Percentiles rank a stretch among this genome's conserved stretches.
Evolutionary conservation across 2,113 vertebrate genomes (phyloP).

Genomic region (Pteruthius melanotis): DNA sequence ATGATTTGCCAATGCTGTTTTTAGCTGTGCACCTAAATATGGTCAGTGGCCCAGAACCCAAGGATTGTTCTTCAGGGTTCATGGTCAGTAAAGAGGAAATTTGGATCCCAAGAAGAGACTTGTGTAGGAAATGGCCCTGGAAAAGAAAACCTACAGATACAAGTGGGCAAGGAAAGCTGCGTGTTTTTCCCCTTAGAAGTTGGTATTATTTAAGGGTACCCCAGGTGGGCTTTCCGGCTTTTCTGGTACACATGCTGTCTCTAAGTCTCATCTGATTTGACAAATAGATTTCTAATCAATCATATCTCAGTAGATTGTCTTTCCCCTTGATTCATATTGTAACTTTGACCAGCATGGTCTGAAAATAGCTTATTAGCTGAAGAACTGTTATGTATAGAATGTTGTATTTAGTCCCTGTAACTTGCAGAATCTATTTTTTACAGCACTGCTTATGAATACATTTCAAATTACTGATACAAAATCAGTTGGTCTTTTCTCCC

Average conservation of each 20-base stretch:
- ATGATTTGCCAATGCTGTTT: neutral
- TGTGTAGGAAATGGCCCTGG: neutral
- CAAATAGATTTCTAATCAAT: neutral
- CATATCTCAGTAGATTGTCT: neutral
- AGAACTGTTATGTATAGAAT: neutral
- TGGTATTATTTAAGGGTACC: neutral
- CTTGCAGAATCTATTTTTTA: neutral
- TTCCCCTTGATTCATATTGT: too few relatives aligned
- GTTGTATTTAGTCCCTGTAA: neutral
- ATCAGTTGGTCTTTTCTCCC: neutral
- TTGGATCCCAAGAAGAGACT: fast-evolving
- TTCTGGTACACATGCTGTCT: neutral
- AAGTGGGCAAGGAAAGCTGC: neutral
- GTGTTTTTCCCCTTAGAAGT: fast-evolving
- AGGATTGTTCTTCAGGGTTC: neutral
- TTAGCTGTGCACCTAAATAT: neutral
- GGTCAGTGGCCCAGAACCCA: neutral
- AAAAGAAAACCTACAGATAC: neutral
- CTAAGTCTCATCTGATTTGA: neutral
- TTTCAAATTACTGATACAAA: neutral
- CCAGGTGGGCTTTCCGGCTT: neutral
- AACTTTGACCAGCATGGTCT: neutral
- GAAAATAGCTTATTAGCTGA: neutral
- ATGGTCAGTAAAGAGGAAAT: neutral
- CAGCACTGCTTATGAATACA: neutral